Evolutionary conservation across 2,888 invertebrate genomes (phyloP), one percentile per base, ranked within the genome.

Genomic region (Pterostichus niger): DNA sequence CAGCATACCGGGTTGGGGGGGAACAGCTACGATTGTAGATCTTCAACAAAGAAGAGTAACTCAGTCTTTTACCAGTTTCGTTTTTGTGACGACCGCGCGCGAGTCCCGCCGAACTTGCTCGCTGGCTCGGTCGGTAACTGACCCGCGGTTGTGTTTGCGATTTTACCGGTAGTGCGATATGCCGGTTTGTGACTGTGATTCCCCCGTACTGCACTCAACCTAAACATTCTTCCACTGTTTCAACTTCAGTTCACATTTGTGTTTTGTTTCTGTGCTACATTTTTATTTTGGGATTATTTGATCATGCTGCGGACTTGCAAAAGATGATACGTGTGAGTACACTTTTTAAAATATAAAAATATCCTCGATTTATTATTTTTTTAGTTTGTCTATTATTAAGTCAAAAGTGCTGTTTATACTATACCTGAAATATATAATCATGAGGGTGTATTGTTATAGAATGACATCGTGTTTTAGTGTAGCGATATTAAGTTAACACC

Each of bases 41-140:
- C 59, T 75, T 64, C 73, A 68, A 81, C 75, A 82, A 82, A 73
- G 82, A 73, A 82, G 49, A 56, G 40, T n/a, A 64, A 49, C 54
- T 31, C 82, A 82, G 82, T 82, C 82, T 75, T 82, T 82, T 82
- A 59, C 49, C 82, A 75, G 82, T 82, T 82, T 82, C 61, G 82
- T 82, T 82, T 73, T 80, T 80, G 80, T 82, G 56, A 56, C 73
- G 82, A 56, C 56, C 56, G 82, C 56, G 73, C 24, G 59, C 54
- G 68, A 46, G 17, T 15, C 46, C 73, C 17, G 15, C 73, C 73
- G 73, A 73, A 49, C 44, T 46, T 15, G 40, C n/a, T 52, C 61
- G 31, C 79, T 59, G 31, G n/a, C 44, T 61, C 54, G 75, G 44
- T 56, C 82, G 75, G 79, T 49, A 64, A 79, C 24, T 79, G 64